Conservation (phyloP, 2,797 vertebrate species). For the Emys orbicularis region DNA sequence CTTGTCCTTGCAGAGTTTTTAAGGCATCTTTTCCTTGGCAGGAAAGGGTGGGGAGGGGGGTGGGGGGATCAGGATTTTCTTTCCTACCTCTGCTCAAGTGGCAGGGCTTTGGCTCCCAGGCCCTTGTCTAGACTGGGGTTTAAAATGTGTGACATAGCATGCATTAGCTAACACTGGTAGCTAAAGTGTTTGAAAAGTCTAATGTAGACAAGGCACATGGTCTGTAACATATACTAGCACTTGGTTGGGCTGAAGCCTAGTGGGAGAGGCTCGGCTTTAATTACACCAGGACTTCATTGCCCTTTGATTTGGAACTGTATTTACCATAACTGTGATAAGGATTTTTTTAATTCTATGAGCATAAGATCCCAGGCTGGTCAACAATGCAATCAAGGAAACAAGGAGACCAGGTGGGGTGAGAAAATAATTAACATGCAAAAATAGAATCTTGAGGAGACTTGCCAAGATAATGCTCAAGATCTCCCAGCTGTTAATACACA, state of each 20-base stretch:
- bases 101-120: background rate
- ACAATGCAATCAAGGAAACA: background rate
- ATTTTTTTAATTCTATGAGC: background rate
- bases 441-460: background rate
- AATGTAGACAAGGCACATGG: background rate
- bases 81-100: background rate
- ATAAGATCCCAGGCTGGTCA: background rate
- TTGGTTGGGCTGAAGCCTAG: background rate
- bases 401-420: background rate
- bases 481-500: background rate
- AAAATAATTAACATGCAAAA: background rate
- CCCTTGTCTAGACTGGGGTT: accelerated
- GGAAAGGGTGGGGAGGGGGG: accelerated
- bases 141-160: background rate
- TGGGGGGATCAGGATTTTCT: background rate
- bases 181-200: background rate
- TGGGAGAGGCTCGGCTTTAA: background rate
- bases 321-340: background rate
- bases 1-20: background rate
- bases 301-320: background rate
- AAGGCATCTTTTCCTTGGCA: background rate
- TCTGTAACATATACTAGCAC: background rate
- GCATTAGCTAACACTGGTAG: background rate
- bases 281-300: background rate
- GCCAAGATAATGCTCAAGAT: background rate